Conservation (phyloP, 2,797 vertebrate species). For the Miichthys miiuy region DNA sequence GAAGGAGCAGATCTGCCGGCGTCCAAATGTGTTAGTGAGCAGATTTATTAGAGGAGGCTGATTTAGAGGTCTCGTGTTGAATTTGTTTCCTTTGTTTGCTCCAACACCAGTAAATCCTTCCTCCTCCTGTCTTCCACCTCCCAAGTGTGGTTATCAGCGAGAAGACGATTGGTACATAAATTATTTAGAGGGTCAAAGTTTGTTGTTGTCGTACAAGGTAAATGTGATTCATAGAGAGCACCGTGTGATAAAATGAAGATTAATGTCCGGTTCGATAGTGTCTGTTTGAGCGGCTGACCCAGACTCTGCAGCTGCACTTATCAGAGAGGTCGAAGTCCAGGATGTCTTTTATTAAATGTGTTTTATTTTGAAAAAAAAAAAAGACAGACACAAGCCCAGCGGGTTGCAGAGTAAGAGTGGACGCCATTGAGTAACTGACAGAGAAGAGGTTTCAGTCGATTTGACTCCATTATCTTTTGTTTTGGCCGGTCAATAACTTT, state of each 20-base stretch:
- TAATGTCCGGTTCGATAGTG: constrained; percentile 36
- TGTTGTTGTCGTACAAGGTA: constrained; percentile 20
- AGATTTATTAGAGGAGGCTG: constrained; percentile 3
- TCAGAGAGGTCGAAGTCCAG: constrained; percentile 23
- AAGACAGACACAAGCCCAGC: constrained; percentile 18
- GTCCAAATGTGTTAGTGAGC: constrained; percentile 28
- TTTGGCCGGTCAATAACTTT: constrained; percentile 37
- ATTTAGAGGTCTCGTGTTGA: not conserved
- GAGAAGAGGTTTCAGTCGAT: constrained; percentile 36
- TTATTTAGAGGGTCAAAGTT: constrained; percentile 48
- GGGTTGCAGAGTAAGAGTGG: not conserved
- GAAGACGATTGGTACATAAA: constrained; percentile 24
- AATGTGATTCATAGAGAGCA: constrained; percentile 59
- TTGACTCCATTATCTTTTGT: constrained; percentile 39
- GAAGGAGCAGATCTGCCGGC: not conserved
- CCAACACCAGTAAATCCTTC: constrained; percentile 14
- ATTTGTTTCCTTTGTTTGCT: constrained; percentile 5
- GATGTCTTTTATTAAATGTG: not conserved
- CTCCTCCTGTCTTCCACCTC: constrained; percentile 7
- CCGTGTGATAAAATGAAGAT: constrained; percentile 57
- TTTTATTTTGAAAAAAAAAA: constrained; percentile 9
- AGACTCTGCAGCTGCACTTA: constrained; percentile 20
- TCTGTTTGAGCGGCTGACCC: constrained; percentile 44
- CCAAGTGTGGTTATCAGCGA: not conserved
- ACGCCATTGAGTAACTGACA: constrained; percentile 14